These are phyloP conservation scores for Leucophenga varia DNA, from an alignment of 1,140 invertebrate genomes.

Conservation along the genomic window DNA sequence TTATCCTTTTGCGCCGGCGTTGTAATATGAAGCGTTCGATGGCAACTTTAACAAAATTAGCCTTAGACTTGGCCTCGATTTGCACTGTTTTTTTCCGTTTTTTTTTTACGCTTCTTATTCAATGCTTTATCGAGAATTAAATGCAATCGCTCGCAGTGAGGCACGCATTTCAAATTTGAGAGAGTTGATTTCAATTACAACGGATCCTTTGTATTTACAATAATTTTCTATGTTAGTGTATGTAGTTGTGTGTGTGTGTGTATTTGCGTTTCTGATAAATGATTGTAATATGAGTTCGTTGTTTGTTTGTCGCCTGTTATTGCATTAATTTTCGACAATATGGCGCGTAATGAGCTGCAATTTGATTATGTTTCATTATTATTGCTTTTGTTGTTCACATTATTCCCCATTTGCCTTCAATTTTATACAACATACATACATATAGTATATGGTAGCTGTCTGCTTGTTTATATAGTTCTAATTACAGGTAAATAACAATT, in stretches of 20 bases:
- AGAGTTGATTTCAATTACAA: constrained; percentile 19
- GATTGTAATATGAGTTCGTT: constrained; percentile 38
- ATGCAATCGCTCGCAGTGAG: not conserved
- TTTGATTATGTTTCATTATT: constrained; percentile 37
- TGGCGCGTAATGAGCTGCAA: constrained; percentile 45
- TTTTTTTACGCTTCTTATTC: too few relatives aligned
- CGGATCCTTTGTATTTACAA: constrained; percentile 8
- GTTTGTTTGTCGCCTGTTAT: constrained; percentile 38
- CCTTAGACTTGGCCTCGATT: constrained; percentile 28
- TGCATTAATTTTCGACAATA: constrained; percentile 54
- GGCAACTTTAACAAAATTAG: constrained; percentile 34
- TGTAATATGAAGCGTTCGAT: constrained; percentile 29
- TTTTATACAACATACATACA: not conserved
- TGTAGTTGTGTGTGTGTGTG: not conserved
- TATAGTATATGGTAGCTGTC: too few relatives aligned
- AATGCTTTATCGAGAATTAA: not conserved
- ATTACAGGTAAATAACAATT: too few relatives aligned
- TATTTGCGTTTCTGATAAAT: too few relatives aligned
- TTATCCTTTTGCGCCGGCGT: not conserved
- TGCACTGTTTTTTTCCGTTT: constrained; percentile 9
- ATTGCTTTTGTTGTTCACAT: constrained; percentile 6
- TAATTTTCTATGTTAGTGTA: constrained; percentile 3
- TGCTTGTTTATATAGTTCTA: too few relatives aligned
- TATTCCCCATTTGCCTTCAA: constrained; percentile 3
- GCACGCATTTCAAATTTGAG: not conserved